phyloP scores from a whole-genome alignment of 1,140 invertebrate genomes.

The Ceratoteleas bidentatus region DNA sequence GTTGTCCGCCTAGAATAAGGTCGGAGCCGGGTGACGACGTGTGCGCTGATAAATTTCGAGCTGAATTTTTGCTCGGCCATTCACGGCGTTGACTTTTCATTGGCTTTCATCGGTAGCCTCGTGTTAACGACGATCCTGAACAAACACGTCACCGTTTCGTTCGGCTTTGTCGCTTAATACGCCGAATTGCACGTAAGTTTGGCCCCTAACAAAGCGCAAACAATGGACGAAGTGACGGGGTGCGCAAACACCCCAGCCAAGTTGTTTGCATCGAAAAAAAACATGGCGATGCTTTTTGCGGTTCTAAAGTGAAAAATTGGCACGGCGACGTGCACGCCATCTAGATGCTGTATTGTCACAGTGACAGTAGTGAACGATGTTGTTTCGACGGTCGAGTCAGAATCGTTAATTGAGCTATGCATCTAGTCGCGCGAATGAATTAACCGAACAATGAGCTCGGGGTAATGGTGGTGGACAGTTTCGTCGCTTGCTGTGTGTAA shows the following conservation, averaged over 20 bases:
- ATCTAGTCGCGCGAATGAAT: constrained; percentile 37
- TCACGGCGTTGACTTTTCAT: constrained; percentile 23
- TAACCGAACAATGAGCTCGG: constrained; percentile 39
- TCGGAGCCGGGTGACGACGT: constrained; percentile 6
- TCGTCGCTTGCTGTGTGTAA: constrained; percentile 9
- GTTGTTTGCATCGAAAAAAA: too few species aligned
- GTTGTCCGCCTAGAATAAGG: constrained; percentile 10
- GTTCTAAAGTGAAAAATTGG: too few species aligned
- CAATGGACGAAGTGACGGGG: too few species aligned
- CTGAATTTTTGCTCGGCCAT: constrained; percentile 5
- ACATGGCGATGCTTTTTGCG: too few species aligned
- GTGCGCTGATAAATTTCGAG: constrained; percentile 27
- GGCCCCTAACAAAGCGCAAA: too few species aligned
- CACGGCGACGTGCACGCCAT: too few species aligned
- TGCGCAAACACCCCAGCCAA: too few species aligned
- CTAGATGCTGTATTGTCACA: too few species aligned
- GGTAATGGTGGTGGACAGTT: constrained; percentile 25
- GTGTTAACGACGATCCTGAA: constrained; percentile 15
- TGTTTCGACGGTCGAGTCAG: too few species aligned
- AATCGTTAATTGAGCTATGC: constrained; percentile 36
- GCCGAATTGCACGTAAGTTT: too few species aligned
- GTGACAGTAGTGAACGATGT: too few species aligned
- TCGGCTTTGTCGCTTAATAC: constrained; percentile 18
- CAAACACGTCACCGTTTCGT: constrained; percentile 21
- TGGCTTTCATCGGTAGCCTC: constrained; percentile 5